Conservation (phyloP, 2,888 invertebrate genomes). For the Pristionchus maxplancki region DNA sequence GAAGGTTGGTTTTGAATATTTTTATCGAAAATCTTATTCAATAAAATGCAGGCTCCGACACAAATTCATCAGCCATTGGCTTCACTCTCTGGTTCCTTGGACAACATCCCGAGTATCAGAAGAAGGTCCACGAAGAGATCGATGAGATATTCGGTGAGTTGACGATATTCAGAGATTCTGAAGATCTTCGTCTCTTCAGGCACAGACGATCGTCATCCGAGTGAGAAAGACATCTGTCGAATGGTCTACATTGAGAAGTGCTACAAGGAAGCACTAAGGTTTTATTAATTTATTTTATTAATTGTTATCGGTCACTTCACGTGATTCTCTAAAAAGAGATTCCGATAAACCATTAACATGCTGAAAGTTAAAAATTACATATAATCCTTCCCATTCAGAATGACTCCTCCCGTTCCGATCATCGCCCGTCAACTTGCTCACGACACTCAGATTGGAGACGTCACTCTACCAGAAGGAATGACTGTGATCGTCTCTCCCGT, state of each 20-base stretch:
- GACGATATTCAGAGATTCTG: background rate
- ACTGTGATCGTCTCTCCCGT: conserved; percentile 46
- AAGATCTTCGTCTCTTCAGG: background rate
- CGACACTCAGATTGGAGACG: conserved; percentile 27
- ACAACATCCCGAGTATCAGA: conserved; percentile 35
- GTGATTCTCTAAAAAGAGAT: no score
- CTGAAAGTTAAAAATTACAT: no score
- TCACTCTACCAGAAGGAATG: conserved; percentile 32
- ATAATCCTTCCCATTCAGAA: conserved; percentile 15
- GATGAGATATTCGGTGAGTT: conserved; percentile 45
- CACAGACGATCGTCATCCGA: conserved; percentile 28
- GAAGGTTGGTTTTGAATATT: conserved; percentile 15
- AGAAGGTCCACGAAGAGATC: conserved; percentile 45
- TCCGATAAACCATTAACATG: no score
- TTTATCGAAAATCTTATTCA: background rate
- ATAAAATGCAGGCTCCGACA: conserved; percentile 45
- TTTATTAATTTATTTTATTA: background rate
- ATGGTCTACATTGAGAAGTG: conserved; percentile 45
- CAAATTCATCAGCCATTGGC: conserved; percentile 45
- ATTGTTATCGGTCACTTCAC: no score
- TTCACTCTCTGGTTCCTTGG: conserved; percentile 52
- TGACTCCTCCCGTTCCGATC: conserved; percentile 50
- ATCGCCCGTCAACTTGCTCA: conserved; percentile 40
- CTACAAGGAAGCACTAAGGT: conserved; percentile 49
- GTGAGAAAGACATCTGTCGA: conserved; percentile 48